These are phyloP conservation scores for Ascaphus truei DNA, from an alignment of 2,113 vertebrate genomes.

Conservation along the genomic window DNA sequence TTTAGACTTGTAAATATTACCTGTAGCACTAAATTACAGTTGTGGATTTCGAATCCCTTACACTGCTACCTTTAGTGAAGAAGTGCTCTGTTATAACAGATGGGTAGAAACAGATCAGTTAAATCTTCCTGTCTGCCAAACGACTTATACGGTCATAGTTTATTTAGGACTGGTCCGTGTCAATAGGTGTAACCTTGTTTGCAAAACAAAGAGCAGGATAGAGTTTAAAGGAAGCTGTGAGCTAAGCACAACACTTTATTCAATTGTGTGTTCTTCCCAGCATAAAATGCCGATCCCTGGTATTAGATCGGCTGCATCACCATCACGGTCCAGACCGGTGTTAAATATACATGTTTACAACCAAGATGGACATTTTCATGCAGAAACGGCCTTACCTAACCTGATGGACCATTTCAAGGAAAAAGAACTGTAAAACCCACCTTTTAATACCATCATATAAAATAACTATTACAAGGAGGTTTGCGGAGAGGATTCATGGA, in stretches of 20 bases:
- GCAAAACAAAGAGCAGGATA: background rate
- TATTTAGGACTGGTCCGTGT: background rate
- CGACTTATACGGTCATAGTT: too few species aligned
- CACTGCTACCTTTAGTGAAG: too few species aligned
- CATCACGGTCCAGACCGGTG: conserved; percentile 13
- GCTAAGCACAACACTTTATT: background rate
- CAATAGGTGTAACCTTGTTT: background rate
- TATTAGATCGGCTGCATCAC: background rate
- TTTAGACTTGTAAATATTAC: too few species aligned
- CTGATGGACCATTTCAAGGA: conserved; percentile 10
- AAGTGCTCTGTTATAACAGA: too few species aligned
- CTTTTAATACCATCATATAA: too few species aligned
- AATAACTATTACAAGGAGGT: too few species aligned
- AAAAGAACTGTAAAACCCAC: too few species aligned
- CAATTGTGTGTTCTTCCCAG: background rate
- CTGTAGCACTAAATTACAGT: too few species aligned
- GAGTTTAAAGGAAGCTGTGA: background rate
- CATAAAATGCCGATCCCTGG: background rate
- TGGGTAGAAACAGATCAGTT: too few species aligned
- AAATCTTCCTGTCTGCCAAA: too few species aligned
- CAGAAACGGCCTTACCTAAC: background rate
- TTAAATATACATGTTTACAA: background rate
- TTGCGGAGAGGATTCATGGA: too few species aligned
- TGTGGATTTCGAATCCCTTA: too few species aligned
- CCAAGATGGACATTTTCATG: conserved; percentile 1